Percentiles rank a stretch among this genome's conserved stretches.
phyloP scores from a whole-genome alignment of 2,113 vertebrate species.

The Dasyprocta punctata region DNA sequence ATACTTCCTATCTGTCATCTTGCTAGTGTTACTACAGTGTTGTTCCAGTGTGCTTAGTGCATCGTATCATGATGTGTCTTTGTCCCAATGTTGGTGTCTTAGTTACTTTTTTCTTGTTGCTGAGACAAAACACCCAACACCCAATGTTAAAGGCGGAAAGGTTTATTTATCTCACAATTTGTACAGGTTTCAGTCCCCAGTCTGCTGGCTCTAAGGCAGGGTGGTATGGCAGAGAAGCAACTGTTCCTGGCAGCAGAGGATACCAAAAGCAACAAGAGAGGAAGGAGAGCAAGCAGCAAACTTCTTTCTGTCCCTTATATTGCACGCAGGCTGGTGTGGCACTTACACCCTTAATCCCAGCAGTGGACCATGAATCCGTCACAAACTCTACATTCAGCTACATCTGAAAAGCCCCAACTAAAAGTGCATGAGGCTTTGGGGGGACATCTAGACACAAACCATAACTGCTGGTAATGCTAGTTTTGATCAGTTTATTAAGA shows the following conservation, averaged over 20 bases:
- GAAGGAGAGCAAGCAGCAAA: background rate
- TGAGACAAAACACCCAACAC: background rate
- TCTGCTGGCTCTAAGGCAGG: background rate
- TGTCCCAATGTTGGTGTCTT: background rate
- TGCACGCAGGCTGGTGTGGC: background rate
- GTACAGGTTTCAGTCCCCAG: background rate
- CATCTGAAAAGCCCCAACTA: background rate
- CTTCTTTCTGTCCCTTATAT: background rate
- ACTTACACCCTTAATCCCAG: background rate
- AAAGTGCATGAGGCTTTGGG: background rate
- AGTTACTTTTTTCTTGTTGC: background rate
- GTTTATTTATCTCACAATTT: background rate
- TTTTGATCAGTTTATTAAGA: background rate
- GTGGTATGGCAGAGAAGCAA: background rate
- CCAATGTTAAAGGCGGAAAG: background rate
- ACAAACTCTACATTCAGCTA: background rate
- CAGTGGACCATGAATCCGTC: background rate
- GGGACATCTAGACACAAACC: background rate
- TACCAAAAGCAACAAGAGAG: background rate
- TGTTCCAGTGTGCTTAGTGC: background rate
- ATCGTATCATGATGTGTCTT: accelerated
- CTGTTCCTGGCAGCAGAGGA: background rate
- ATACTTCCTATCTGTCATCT: background rate
- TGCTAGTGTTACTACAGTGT: background rate
- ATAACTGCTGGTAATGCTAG: background rate